A percentile compares a stretch with the other conserved stretches of the same genome.
Evolutionary conservation across 2,797 vertebrate genomes (phyloP).

Genomic region (Malurus leucopterus): DNA sequence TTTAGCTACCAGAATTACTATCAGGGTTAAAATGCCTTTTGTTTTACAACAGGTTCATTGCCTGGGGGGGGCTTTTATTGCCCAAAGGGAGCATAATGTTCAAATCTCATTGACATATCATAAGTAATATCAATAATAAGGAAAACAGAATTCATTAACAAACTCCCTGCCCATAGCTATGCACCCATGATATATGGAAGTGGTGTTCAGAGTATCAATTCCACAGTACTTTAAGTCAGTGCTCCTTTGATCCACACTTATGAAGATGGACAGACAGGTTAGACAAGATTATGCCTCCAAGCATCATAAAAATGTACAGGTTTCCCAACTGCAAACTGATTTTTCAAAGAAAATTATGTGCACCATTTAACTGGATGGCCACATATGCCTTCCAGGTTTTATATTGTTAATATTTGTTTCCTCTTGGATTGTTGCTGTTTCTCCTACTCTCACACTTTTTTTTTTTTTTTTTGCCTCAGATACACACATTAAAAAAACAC

Average conservation of each 20-base stretch:
- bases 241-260: constrained; percentile 32
- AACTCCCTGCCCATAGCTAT: constrained; percentile 8
- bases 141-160: constrained; percentile 55
- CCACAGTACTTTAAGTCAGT: neutral
- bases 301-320: constrained; percentile 49
- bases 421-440: constrained; percentile 25
- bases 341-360: constrained; percentile 62
- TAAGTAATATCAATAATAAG: constrained; percentile 26
- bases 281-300: constrained; percentile 45
- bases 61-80: neutral
- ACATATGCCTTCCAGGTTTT: constrained; percentile 41
- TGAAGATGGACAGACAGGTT: constrained; percentile 59
- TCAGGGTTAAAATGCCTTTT: constrained; percentile 27
- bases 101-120: neutral
- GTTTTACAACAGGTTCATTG: neutral
- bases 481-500: constrained; percentile 17
- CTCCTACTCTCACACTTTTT: neutral
- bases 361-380: constrained; percentile 45
- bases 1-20: neutral
- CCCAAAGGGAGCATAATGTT: constrained; percentile 1
- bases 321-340: constrained; percentile 38
- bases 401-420: constrained; percentile 20
- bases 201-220: constrained; percentile 1
- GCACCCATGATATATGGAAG: neutral
- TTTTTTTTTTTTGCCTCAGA: neutral